A percentile compares a stretch with the other conserved stretches of the same genome.
Evolutionary conservation across 53 echinoderm and acorn worm species (phyloP).

Genomic region (Actinopyga echinites): DNA sequence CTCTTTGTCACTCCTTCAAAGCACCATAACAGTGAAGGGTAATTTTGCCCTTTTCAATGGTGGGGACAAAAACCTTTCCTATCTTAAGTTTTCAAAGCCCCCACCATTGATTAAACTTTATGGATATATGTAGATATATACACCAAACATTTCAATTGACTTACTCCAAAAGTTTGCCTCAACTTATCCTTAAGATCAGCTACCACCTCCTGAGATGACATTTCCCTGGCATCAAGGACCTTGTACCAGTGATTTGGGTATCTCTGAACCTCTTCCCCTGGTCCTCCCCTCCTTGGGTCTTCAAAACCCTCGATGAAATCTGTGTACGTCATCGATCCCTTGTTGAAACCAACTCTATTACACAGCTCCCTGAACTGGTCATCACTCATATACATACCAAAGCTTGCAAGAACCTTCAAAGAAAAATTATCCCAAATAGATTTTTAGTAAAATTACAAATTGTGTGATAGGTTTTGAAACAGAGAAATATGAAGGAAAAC

Average conservation of each 20-base stretch:
- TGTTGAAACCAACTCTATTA: constrained; percentile 67
- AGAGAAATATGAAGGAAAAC: too few relatives aligned
- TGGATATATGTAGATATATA: too few relatives aligned
- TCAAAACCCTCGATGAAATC: constrained; percentile 94
- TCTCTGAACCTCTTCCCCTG: constrained; percentile 76
- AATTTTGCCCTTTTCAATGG: too few relatives aligned
- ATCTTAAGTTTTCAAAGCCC: too few relatives aligned
- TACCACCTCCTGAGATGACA: constrained; percentile 82
- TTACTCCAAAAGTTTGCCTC: constrained; percentile 89
- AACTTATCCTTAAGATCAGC: constrained; percentile 71
- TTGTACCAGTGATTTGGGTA: constrained; percentile 88
- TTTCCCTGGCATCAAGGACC: constrained; percentile 60
- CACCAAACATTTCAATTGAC: not conserved
- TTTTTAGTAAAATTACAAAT: too few relatives aligned
- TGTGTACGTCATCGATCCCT: constrained; percentile 73
- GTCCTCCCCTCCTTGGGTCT: constrained; percentile 77
- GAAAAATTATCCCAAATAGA: not conserved
- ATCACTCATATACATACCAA: constrained; percentile 98
- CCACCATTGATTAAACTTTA: too few relatives aligned
- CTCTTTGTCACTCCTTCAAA: too few relatives aligned
- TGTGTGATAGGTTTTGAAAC: too few relatives aligned
- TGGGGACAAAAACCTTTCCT: too few relatives aligned
- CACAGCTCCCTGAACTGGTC: constrained; percentile 84
- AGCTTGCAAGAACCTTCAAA: constrained; percentile 81
- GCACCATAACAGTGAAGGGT: too few relatives aligned